Evolutionary conservation across 1,140 invertebrate species (phyloP).

Genomic region (Contarinia nasturtii): DNA sequence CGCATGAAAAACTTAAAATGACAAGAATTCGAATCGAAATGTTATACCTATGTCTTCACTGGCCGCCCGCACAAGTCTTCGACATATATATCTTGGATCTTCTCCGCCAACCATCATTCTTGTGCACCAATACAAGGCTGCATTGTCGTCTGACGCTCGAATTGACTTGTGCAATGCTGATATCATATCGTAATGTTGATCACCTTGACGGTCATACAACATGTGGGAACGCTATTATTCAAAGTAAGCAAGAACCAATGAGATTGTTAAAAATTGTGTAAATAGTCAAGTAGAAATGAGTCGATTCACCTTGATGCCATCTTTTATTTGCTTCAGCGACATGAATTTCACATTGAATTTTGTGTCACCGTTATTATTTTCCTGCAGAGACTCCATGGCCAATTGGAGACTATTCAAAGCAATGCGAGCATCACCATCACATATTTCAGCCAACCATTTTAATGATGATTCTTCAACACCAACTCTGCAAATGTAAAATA

Average conservation of each 20-base stretch:
- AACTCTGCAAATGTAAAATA: constrained; percentile 11
- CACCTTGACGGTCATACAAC: constrained; percentile 59
- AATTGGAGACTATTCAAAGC: constrained; percentile 59
- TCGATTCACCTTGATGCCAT: constrained; percentile 33
- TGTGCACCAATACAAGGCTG: constrained; percentile 65
- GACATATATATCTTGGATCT: constrained; percentile 62
- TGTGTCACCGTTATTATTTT: constrained; percentile 4
- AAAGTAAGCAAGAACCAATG: not conserved
- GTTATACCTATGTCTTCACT: constrained; percentile 41
- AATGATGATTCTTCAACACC: constrained; percentile 41
- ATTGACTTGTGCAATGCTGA: constrained; percentile 74
- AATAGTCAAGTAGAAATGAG: too few relatives aligned
- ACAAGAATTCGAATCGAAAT: not conserved
- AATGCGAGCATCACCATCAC: constrained; percentile 64
- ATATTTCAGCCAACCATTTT: constrained; percentile 48
- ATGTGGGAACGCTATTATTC: constrained; percentile 42
- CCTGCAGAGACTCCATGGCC: constrained; percentile 31
- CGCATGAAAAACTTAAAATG: not conserved
- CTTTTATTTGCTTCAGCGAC: constrained; percentile 39
- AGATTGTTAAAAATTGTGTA: too few relatives aligned
- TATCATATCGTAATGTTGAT: constrained; percentile 68
- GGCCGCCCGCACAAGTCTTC: constrained; percentile 53
- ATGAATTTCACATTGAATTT: constrained; percentile 24
- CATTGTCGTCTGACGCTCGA: constrained; percentile 62
- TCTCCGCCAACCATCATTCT: constrained; percentile 66